These are phyloP conservation scores for Orthosia incerta DNA, from an alignment of 2,888 invertebrate genomes.

Conservation along the genomic window DNA sequence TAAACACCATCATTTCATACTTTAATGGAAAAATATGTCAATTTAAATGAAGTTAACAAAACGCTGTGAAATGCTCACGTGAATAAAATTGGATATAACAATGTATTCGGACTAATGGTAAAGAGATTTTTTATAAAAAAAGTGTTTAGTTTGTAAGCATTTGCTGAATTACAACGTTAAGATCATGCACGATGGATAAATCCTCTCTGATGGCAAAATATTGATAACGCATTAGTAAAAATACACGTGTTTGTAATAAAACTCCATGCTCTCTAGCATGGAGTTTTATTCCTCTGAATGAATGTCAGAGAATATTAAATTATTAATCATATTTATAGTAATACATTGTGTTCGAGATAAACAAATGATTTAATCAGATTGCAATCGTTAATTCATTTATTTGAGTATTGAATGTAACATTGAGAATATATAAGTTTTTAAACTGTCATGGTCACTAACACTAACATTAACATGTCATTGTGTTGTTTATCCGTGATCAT, in stretches of 20 bases:
- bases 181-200: background rate
- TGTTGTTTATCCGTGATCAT: no score
- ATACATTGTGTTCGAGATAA: no score
- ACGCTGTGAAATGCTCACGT: background rate
- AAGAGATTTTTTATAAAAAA: background rate
- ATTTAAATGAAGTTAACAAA: background rate
- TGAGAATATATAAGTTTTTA: no score
- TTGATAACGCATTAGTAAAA: background rate
- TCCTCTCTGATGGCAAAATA: background rate
- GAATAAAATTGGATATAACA: background rate
- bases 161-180: background rate
- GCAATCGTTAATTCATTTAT: constrained; percentile 17
- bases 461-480: no score
- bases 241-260: background rate
- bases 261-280: no score
- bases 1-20: constrained; percentile 26
- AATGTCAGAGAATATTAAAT: background rate
- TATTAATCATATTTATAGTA: no score
- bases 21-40: constrained; percentile 13
- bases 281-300: no score
- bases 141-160: background rate
- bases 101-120: background rate
- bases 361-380: constrained; percentile 21
- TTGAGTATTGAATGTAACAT: constrained; percentile 6
- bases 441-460: no score